Conservation (phyloP, 2,797 vertebrate species). For the Rhinatrema bivittatum region DNA sequence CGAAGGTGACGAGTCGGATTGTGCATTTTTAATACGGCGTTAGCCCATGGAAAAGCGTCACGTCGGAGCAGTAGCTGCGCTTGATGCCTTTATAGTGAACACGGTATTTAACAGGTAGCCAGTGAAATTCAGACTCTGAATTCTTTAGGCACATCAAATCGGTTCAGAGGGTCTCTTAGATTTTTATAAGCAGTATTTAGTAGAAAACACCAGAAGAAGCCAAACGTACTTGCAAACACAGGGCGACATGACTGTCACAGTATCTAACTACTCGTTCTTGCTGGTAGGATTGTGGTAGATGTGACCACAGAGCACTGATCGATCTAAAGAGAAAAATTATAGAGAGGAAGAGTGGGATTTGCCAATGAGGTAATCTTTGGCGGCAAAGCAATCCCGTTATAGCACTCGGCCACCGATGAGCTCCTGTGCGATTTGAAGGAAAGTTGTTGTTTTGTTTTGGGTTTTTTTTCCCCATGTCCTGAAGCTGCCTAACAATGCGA, state of each 20-base stretch:
- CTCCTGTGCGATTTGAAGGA: slow-evolving; percentile 59
- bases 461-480: slow-evolving; percentile 56
- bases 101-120: too few species aligned
- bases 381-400: slow-evolving; percentile 55
- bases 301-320: too few species aligned
- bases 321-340: slow-evolving; percentile 61
- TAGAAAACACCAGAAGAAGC: slow-evolving; percentile 23
- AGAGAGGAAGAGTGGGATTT: slow-evolving; percentile 58
- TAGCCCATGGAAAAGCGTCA: too few species aligned
- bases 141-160: too few species aligned
- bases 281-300: slow-evolving; percentile 70
- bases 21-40: too few species aligned
- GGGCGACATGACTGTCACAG: slow-evolving; percentile 41
- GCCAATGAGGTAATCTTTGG: slow-evolving; percentile 59
- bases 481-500: slow-evolving; percentile 40
- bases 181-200: slow-evolving; percentile 30
- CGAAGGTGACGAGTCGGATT: too few species aligned
- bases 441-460: too few species aligned
- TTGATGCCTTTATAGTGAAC: too few species aligned
- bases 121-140: too few species aligned
- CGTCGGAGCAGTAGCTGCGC: too few species aligned
- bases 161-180: too few species aligned
- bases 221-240: slow-evolving; percentile 28
- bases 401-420: slow-evolving; percentile 60
- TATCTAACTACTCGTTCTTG: slow-evolving; percentile 56